A percentile compares a stretch with the other conserved stretches of the same genome.
Evolutionary conservation across 2,888 invertebrate genomes (phyloP).

Genomic region (Chalcosyrphus nemorum): DNA sequence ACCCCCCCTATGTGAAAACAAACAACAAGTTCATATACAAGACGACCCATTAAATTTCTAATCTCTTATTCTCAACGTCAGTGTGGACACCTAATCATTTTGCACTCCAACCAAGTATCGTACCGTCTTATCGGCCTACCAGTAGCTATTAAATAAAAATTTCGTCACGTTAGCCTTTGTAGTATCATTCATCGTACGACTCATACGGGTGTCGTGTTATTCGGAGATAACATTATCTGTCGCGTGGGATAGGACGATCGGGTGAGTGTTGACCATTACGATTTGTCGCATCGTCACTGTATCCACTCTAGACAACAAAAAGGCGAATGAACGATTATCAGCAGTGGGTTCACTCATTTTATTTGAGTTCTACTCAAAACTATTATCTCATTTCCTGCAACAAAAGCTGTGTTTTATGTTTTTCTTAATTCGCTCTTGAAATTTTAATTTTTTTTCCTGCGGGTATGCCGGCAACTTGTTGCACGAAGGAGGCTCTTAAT

Average conservation of each 20-base stretch:
- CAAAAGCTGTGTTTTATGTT: background rate
- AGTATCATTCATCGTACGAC: constrained; percentile 9
- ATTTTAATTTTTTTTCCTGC: background rate
- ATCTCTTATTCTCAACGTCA: constrained; percentile 10
- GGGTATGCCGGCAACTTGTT: constrained; percentile 36
- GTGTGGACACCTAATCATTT: background rate
- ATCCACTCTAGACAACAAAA: background rate
- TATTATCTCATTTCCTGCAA: background rate
- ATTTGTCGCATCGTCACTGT: background rate
- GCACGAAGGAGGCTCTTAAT: constrained; percentile 19
- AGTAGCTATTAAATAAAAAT: background rate
- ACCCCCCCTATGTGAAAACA: background rate
- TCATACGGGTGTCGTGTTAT: background rate
- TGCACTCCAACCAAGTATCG: too few relatives aligned
- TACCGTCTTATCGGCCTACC: background rate
- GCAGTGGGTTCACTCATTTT: background rate
- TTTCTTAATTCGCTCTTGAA: background rate
- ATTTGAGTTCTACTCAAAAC: constrained; percentile 19
- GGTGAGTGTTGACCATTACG: background rate
- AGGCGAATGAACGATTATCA: constrained; percentile 25
- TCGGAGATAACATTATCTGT: background rate
- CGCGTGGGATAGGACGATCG: background rate
- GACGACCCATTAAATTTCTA: background rate
- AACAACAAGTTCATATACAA: background rate
- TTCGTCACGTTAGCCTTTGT: constrained; percentile 14